These are phyloP conservation scores for Colius striatus DNA, from an alignment of 2,113 vertebrate genomes.

Conservation along the genomic window DNA sequence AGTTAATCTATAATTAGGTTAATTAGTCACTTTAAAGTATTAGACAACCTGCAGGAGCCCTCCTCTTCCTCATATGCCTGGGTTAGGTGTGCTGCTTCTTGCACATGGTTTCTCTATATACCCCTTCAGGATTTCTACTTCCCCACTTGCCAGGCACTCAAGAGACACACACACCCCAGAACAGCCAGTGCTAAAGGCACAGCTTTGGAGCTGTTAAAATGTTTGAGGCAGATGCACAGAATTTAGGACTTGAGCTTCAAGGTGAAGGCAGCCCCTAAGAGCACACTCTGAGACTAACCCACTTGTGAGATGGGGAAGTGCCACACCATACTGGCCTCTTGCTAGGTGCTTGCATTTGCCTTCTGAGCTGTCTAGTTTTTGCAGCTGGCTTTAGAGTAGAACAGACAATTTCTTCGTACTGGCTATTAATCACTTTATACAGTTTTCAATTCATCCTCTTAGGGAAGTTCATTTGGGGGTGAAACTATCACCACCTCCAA, in stretches of 20 bases:
- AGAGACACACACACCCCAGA: background rate
- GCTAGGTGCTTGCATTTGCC: background rate
- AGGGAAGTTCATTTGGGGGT: background rate
- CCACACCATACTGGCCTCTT: background rate
- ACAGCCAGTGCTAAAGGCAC: rapidly evolving
- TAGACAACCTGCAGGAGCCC: background rate
- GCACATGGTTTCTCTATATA: background rate
- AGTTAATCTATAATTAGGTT: background rate
- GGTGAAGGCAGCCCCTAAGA: background rate
- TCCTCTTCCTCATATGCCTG: background rate
- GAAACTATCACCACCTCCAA: background rate
- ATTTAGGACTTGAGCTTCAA: background rate
- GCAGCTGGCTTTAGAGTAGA: background rate
- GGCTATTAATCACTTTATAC: background rate
- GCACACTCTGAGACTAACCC: background rate
- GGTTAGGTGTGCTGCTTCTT: background rate
- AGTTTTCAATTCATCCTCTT: background rate
- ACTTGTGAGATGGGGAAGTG: background rate
- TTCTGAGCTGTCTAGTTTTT: background rate
- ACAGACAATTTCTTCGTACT: background rate
- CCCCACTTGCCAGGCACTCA: background rate
- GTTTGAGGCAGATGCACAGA: background rate
- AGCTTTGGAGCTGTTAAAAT: background rate
- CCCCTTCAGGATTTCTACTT: background rate
- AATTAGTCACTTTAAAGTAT: background rate